A percentile compares a stretch with the other conserved stretches of the same genome.
Conservation (phyloP, 2,113 vertebrate genomes). For the Octodon degus region DNA sequence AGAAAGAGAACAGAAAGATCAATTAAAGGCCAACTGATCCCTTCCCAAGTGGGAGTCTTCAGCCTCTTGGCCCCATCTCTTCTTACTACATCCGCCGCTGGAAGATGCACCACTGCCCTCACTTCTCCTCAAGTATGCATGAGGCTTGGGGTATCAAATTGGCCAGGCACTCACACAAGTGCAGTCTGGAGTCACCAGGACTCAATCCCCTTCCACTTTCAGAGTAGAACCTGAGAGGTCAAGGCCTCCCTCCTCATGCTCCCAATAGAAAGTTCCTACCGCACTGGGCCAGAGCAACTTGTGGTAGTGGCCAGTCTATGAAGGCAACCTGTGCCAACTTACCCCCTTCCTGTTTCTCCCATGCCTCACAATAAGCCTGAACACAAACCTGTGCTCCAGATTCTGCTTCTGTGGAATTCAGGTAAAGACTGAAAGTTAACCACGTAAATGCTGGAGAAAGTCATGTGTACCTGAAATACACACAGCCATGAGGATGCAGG, state of each 20-base stretch:
- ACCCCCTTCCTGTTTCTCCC: not conserved
- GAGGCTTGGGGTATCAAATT: not conserved
- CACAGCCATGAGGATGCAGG: not conserved
- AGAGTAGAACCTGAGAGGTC: not conserved
- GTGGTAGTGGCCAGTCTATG: not conserved
- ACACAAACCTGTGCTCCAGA: not conserved
- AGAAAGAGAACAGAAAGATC: not conserved
- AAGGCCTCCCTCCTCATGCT: not conserved
- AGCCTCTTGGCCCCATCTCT: not conserved
- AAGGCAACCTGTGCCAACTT: not conserved
- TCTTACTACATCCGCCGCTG: not conserved
- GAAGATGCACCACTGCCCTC: not conserved
- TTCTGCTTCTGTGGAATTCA: not conserved
- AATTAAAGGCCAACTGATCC: not conserved
- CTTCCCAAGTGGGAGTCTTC: not conserved
- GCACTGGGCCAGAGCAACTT: not conserved
- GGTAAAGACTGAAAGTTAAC: not conserved
- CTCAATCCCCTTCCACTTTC: not conserved
- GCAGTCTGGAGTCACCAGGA: not conserved
- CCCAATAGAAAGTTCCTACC: not conserved
- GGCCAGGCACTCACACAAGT: not conserved
- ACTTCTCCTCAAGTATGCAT: not conserved
- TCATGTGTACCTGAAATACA: not conserved
- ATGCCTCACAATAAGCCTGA: not conserved
- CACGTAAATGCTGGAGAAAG: not conserved